phyloP scores from a whole-genome alignment of 2,113 vertebrate genomes.

The Chelonoidis abingdonii region DNA sequence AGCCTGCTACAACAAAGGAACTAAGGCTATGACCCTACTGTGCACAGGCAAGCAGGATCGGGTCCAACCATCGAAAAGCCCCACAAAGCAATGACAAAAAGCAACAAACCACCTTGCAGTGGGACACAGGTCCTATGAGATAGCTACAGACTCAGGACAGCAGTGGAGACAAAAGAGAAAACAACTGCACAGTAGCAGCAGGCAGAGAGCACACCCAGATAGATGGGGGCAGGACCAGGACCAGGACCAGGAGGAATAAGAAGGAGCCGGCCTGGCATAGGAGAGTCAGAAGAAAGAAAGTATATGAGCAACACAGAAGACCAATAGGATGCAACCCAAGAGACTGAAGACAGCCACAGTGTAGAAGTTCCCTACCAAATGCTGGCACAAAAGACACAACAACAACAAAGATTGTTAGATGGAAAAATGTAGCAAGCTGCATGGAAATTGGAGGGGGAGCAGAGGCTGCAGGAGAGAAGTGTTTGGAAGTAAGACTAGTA shows the following conservation, averaged over 20 bases:
- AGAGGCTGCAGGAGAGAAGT: background rate
- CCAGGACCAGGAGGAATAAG: background rate
- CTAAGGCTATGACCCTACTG: background rate
- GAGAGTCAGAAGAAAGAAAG: too few relatives aligned
- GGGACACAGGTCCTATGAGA: background rate
- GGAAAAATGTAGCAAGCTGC: too few relatives aligned
- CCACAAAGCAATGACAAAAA: background rate
- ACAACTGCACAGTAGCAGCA: background rate
- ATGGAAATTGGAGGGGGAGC: background rate
- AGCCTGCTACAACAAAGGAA: background rate
- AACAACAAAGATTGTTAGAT: background rate
- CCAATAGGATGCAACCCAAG: background rate
- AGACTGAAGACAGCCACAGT: background rate
- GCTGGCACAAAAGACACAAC: background rate
- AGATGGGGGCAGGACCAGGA: background rate
- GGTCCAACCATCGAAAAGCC: background rate
- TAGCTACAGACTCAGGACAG: background rate
- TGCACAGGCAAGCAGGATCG: background rate
- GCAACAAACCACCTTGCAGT: background rate
- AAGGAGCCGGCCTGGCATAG: too few relatives aligned
- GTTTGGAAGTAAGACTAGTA: background rate
- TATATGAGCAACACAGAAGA: fast-evolving
- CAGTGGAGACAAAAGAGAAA: background rate
- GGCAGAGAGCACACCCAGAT: background rate
- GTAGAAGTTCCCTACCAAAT: background rate